Base-by-base conservation (phyloP, 2,113 vertebrate genomes). In the Lepus timidus region DNA sequence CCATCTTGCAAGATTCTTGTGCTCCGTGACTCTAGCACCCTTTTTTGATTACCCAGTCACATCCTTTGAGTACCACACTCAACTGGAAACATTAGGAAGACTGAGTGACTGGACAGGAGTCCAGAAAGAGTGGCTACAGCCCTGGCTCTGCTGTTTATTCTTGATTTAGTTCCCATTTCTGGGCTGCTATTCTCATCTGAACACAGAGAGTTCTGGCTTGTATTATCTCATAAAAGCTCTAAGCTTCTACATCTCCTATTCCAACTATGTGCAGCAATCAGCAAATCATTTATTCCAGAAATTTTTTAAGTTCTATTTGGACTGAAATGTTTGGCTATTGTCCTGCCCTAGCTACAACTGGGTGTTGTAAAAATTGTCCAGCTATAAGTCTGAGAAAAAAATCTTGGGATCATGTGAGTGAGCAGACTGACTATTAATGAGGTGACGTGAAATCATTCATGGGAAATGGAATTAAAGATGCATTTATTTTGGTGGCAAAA, bases 1-100 rank as follows among this genome's bases (percentile, higher is more conserved):
- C 44, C 31, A 1, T 25, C 61, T 79, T 70, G 3, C 7, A 31
- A 76, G 52, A 67, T n/a, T 55, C 3, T 23, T 0, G 0, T 14
- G 3, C 20, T 6, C 3, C 10, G 19, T 29, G 10, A 3, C 4
- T n/a, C 13, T 16, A 19, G 4, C 27, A 80, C 64, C 7, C 31
- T 83, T 68, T 52, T 23, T 88, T 83, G 31, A 39, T 39, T 19
- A 22, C 8, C 9, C 3, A 68, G 16, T 58, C 31, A 23, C 8
- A 58, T 27, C 0, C 2, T 19, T 51, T 13, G 6, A 75, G 23
- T 61, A 8, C 9, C 58, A 36, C 4, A 27, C 4, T 52, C 33
- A 6, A 12, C 52, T 0, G 51, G 12, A 39, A 17, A 61, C 3
- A 64, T 44, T 9, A 65, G 16, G 22, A 39, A 85, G 13, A 90